A percentile compares a stretch with the other conserved stretches of the same genome.
Conservation (phyloP, 1,140 invertebrate species). For the Brachionus angularis region DNA sequence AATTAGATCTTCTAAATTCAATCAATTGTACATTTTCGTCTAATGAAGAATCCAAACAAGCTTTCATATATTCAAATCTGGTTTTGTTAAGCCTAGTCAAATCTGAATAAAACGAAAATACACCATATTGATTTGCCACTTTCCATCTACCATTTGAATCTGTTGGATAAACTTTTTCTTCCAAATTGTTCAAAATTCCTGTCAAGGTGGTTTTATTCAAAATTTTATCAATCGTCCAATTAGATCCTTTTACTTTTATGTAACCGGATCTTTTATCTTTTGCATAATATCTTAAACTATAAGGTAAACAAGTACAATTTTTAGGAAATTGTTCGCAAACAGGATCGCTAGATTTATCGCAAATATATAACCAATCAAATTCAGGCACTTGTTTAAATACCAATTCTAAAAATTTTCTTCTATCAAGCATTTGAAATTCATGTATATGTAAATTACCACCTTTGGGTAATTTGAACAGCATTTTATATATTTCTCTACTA, state of each 20-base stretch:
- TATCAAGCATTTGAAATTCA: constrained; percentile 31
- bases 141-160: constrained; percentile 27
- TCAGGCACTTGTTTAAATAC: background rate
- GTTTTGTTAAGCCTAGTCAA: constrained; percentile 9
- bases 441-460: constrained; percentile 41
- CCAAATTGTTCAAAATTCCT: background rate
- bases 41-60: constrained; percentile 1
- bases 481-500: constrained; percentile 16
- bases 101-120: background rate
- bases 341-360: constrained; percentile 6
- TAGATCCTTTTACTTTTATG: constrained; percentile 20
- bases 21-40: constrained; percentile 39
- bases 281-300: constrained; percentile 34
- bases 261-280: background rate
- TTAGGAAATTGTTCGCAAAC: background rate
- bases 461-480: constrained; percentile 28
- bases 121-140: constrained; percentile 6
- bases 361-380: constrained; percentile 32
- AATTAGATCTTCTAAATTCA: constrained; percentile 6
- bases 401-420: constrained; percentile 21
- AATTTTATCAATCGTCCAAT: constrained; percentile 30
- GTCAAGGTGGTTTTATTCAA: constrained; percentile 20
- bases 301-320: background rate
- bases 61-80: constrained; percentile 23
- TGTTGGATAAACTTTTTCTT: constrained; percentile 16